A percentile compares a stretch with the other conserved stretches of the same genome.
Evolutionary conservation across 2,113 vertebrate species (phyloP).

Genomic region (Notechis scutatus): DNA sequence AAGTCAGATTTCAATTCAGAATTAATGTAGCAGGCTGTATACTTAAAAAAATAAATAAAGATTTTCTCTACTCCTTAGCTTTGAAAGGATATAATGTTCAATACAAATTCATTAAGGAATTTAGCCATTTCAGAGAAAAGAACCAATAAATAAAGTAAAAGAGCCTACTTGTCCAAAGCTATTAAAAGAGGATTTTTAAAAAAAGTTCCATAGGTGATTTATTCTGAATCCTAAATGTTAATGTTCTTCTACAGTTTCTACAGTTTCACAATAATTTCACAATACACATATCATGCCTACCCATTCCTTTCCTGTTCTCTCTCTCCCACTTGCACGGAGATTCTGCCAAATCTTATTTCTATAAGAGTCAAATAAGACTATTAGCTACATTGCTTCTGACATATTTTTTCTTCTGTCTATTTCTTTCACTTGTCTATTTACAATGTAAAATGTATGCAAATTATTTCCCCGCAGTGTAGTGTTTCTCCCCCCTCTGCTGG

Average conservation of each 20-base stretch:
- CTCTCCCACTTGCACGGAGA: neutral
- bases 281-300: slow-evolving; percentile 3
- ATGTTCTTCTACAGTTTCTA: slow-evolving; percentile 16
- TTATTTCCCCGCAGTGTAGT: slow-evolving; percentile 7
- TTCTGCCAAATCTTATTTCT: slow-evolving; percentile 4
- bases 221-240: slow-evolving; percentile 32
- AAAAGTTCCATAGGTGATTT: neutral
- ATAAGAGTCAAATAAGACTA: slow-evolving; percentile 21
- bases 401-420: slow-evolving; percentile 18
- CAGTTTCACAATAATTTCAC: neutral
- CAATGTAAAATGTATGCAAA: slow-evolving; percentile 44
- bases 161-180: neutral
- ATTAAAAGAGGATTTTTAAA: slow-evolving; percentile 12
- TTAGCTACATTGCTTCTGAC: slow-evolving; percentile 10
- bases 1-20: neutral
- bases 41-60: neutral
- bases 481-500: slow-evolving; percentile 69
- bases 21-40: neutral
- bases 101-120: slow-evolving; percentile 3
- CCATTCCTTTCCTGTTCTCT: slow-evolving; percentile 1
- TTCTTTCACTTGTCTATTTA: neutral
- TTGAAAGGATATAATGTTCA: neutral
- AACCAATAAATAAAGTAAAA: slow-evolving; percentile 22
- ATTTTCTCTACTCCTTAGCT: neutral
- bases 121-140: neutral